phyloP scores from a whole-genome alignment of 2,113 vertebrate species.

The Cathartes aura region DNA sequence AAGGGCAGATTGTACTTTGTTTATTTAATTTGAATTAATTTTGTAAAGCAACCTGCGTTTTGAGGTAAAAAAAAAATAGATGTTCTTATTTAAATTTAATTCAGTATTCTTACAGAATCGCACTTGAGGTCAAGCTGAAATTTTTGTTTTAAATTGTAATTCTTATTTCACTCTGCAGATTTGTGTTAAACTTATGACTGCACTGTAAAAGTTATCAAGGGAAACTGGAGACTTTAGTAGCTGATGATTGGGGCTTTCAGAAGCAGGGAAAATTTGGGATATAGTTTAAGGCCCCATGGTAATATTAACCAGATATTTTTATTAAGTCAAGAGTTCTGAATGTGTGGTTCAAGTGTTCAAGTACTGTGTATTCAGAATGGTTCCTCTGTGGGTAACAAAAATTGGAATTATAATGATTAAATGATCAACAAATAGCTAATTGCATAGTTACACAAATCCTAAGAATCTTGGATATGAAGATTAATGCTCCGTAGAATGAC shows the following conservation, averaged over 20 bases:
- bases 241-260: background rate
- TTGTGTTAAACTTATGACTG: background rate
- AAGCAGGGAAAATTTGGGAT: background rate
- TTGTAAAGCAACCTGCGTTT: background rate
- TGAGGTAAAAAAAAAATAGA: background rate
- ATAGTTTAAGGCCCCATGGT: background rate
- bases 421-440: background rate
- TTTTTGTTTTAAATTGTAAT: background rate
- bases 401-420: background rate
- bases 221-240: background rate
- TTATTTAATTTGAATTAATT: background rate
- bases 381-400: background rate
- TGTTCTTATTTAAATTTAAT: background rate
- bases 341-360: background rate
- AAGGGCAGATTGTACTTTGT: background rate
- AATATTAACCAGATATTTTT: background rate
- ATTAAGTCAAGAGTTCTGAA: background rate
- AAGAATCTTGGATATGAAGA: background rate
- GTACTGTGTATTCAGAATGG: background rate
- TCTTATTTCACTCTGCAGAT: background rate
- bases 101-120: background rate
- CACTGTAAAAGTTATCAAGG: background rate
- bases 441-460: background rate
- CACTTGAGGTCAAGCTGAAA: background rate
- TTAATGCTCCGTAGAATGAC: background rate